A percentile compares a stretch with the other conserved stretches of the same genome.
phyloP scores from a whole-genome alignment of 1,140 invertebrate genomes.

The Neodiprion virginianus region DNA sequence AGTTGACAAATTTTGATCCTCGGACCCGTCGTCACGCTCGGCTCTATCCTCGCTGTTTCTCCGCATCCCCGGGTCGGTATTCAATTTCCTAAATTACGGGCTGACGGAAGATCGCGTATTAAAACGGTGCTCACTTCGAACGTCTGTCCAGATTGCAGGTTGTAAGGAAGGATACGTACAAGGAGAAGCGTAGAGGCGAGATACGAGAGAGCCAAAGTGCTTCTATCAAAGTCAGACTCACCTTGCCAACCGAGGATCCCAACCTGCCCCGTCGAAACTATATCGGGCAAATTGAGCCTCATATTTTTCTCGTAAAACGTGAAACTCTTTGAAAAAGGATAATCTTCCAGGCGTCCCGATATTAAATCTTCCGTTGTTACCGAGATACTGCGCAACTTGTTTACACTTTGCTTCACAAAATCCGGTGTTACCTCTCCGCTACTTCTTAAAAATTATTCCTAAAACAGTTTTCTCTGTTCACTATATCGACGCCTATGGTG shows the following conservation, averaged over 20 bases:
- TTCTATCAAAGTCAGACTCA: conserved; percentile 21
- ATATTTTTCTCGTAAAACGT: not conserved
- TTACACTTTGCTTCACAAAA: too few relatives aligned
- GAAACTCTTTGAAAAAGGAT: not conserved
- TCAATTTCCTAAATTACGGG: conserved; percentile 48
- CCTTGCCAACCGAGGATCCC: not conserved
- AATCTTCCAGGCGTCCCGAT: not conserved
- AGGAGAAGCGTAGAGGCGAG: conserved; percentile 4
- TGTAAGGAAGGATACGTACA: conserved; percentile 15
- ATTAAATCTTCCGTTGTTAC: not conserved
- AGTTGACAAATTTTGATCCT: not conserved
- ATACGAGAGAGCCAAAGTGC: conserved; percentile 22
- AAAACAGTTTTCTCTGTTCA: too few relatives aligned
- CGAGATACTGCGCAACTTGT: too few relatives aligned
- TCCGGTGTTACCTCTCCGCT: too few relatives aligned
- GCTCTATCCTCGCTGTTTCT: conserved; percentile 24
- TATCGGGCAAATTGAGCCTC: conserved; percentile 32
- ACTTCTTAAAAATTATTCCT: too few relatives aligned
- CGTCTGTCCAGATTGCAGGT: not conserved
- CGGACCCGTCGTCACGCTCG: not conserved
- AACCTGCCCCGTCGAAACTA: conserved; percentile 10
- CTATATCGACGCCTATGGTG: too few relatives aligned
- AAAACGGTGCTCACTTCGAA: conserved; percentile 31
- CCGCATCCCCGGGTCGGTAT: conserved; percentile 23
- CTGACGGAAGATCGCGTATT: conserved; percentile 34